Evolutionary conservation across 2,888 invertebrate genomes (phyloP), one percentile per base, ranked within the genome.

Genomic region (Caenorhabditis sp.): DNA sequence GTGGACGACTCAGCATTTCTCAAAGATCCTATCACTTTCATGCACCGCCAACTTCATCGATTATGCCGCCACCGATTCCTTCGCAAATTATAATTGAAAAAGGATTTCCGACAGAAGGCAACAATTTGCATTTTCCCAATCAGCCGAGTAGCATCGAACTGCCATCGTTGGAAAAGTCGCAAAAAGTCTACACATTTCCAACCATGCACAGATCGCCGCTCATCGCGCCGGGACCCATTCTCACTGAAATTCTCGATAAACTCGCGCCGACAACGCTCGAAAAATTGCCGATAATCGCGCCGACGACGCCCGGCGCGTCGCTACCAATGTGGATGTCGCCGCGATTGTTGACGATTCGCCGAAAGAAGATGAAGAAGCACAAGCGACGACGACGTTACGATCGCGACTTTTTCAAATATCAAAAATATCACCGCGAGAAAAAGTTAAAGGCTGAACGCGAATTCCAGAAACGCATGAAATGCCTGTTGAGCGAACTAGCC

Each of bases 361-460:
- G 85, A 21, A 83, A 83, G 71, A 86, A 86, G 67, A 85, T 85
- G 84, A 84, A 83, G 76, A 85, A 84, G 65, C 85, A 86, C 54
- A 85, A 85, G 81, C 66, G 80, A 58, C 65, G 76, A 53, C 81
- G 79, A 80, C 79, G 85, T 17, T 83, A 74, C 62, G 76, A 84
- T 43, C 70, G 84, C 24, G 83, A 84, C 65, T 86, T 76, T 71
- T 84, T 83, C 77, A 85, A 85, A 66, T 84, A 84, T 60, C 81
- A 83, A 61, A 86, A 83, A 58, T 83, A 82, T 54, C 85, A 85
- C 54, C 72, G 82, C 0, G 81, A 84, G 66, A 85, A 85, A 65
- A 85, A 86, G 68, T 67, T 83, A 53, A 66, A 81, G 75, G 82
- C 85, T 8, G 85, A 85, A 54, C 66, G 80, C n/a, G 82, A 82